A percentile compares a stretch with the other conserved stretches of the same genome.
Conservation (phyloP, 2,797 vertebrate genomes). For the Valencia hispanica region DNA sequence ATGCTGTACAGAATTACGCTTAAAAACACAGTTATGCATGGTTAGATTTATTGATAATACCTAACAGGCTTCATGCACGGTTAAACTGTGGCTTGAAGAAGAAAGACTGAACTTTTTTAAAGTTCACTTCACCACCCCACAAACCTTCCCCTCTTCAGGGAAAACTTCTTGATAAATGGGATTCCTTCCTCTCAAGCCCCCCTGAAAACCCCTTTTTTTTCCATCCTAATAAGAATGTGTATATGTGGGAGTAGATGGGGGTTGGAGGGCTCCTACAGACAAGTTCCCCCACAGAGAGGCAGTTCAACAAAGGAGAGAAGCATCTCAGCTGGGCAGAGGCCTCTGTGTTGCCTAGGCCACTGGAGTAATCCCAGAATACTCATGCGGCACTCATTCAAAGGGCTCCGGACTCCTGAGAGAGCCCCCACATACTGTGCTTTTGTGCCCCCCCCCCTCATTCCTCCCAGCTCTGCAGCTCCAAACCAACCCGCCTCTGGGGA, state of each 20-base stretch:
- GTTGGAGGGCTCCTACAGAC: constrained; percentile 67
- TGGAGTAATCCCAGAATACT: constrained; percentile 83
- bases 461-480: constrained; percentile 50
- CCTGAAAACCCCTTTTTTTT: constrained; percentile 40
- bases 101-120: constrained; percentile 66
- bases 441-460: constrained; percentile 74
- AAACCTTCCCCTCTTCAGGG: constrained; percentile 51
- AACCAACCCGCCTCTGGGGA: constrained; percentile 62
- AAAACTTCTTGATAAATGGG: constrained; percentile 78
- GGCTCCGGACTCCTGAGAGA: constrained; percentile 75
- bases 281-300: constrained; percentile 77
- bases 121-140: constrained; percentile 53
- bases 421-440: constrained; percentile 83
- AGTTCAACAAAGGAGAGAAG: constrained; percentile 81
- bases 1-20: no score
- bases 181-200: constrained; percentile 75
- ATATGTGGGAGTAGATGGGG: constrained; percentile 30
- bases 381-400: constrained; percentile 81
- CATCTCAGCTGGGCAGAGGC: constrained; percentile 84
- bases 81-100: constrained; percentile 33
- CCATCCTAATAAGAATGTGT: constrained; percentile 62
- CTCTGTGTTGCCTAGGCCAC: constrained; percentile 79
- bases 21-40: constrained; percentile 1
- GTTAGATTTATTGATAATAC: constrained; percentile 17
- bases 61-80: constrained; percentile 29